Base-by-base conservation (phyloP, 2,113 vertebrate species). In the Callorhinus ursinus region DNA sequence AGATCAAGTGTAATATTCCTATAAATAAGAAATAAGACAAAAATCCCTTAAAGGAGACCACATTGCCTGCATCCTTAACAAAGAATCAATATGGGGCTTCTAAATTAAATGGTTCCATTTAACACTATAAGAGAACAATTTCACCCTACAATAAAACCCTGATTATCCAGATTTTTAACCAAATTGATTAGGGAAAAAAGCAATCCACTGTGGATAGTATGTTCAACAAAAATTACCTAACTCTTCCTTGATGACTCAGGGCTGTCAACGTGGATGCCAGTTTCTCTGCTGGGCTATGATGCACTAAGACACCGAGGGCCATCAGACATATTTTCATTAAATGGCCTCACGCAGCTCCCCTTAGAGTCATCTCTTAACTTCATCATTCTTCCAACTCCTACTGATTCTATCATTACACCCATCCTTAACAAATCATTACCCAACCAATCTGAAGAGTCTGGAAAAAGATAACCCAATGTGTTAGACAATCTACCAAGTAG, bases 21-120 rank as follows among this genome's bases (percentile, higher is more conserved):
- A 79, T 74, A 90, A 88, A 59, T 36, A 71, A 84, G n/a, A 94
- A 94, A 39, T 12, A 88, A n/a, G n/a, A 39, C n/a, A 57, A 92
- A 89, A 67, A 65, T 71, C 14, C 14, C 90, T 85, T 91, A 53
- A 94, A 84, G 63, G 49, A 77, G 12, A 61, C 2, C 0, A 28
- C 33, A 7, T 1, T 61, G 80, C 31, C 22, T 42, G 24, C 5
- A 57, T 69, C 88, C 39, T 71, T 80, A 51, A 31, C 19, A 69
- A 90, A 36, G n/a, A 87, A 72, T 71, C 65, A 46, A 33, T 14
- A n/a, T 6, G 21, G 51, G 55, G 36, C 19, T 36, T 80, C 81
- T 87, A 49, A 93, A 67, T 39, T 14, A 83, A 84, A 74, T 1
- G 46, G 87, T 14, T 57, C n/a, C 10, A 59, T 18, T 11, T 49